Base-by-base conservation (phyloP, 2,113 vertebrate genomes). In the Lagopus muta region DNA sequence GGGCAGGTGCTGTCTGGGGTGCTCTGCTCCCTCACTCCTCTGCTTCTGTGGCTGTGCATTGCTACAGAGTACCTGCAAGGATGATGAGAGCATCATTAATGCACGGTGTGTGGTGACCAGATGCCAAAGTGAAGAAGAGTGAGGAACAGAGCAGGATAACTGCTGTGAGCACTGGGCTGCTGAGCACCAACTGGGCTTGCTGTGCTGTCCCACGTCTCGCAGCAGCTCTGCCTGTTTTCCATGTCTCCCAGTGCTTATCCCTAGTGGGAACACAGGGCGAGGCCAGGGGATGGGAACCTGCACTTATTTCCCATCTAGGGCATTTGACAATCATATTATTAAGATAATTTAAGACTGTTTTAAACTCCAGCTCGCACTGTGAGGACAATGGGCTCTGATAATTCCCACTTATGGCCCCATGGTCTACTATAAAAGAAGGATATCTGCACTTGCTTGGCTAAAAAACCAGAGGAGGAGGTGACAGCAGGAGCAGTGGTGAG, bases 201-300 rank as follows among this genome's bases (percentile, higher is more conserved):
- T 70, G 25, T 2, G 0, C 15, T 54, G 3, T 10, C 27, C 6
- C 65, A 18, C 7, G 10, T 5, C 18, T 4, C 11, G 0, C 0
- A 7, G 47, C 0, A 11, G 6, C 17, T 42, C 57, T 36, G 1
- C 1, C 0, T 50, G 61, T 10, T 11, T 47, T 32, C 69, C 72
- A 0, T 16, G 4, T 20, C 50, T 62, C n/a, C 32, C 57, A 21
- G 19, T 28, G 20, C 57, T n/a, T n/a, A 12, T 34, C 57, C 52
- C 7, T 24, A 6, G 32, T 58, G 57, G 57, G 57, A 58, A 22
- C 70, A 52, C 24, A 52, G 24, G 50, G 24, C 8, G 28, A 50
- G 27, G 43, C 11, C 65, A 47, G 34, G 52, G 28, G 54, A 27
- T 11, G 52, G 55, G 77, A 60, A 27, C 28, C 10, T n/a, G 55